Evolutionary conservation across 2,797 vertebrate species (phyloP).

Genomic region (Enteromius radiatus): DNA sequence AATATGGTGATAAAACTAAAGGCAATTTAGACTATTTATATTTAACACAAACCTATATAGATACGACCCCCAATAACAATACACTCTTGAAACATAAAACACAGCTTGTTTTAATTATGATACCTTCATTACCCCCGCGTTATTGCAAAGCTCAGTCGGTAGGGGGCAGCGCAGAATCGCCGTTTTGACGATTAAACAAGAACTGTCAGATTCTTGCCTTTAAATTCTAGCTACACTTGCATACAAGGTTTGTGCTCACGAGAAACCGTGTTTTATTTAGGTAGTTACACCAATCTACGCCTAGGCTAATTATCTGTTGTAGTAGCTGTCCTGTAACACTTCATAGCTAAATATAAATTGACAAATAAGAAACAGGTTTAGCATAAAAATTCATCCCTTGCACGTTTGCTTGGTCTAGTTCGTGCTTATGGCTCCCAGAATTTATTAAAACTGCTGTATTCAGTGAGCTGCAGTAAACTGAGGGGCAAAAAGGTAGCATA

Average conservation of each 20-base stretch:
- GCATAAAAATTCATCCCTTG: not conserved
- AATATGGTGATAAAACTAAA: not conserved
- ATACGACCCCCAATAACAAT: not conserved
- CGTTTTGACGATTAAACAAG: not conserved
- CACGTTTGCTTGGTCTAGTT: not conserved
- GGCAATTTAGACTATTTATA: not conserved
- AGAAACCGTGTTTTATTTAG: not conserved
- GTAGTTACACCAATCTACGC: not conserved
- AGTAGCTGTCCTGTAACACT: not conserved
- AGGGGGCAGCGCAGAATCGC: slow-evolving; percentile 9
- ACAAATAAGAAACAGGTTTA: not conserved
- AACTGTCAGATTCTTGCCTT: not conserved
- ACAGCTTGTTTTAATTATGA: not conserved
- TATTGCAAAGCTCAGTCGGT: not conserved
- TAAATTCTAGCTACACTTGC: too few relatives aligned
- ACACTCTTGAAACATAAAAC: not conserved
- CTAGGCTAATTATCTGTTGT: not conserved
- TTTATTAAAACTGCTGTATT: not conserved
- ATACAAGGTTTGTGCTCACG: not conserved
- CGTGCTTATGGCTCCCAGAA: too few relatives aligned
- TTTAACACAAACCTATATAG: not conserved
- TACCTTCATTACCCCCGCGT: not conserved
- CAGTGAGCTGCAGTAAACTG: not conserved
- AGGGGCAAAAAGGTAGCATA: not conserved
- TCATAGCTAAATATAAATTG: not conserved